A percentile compares a stretch with the other conserved stretches of the same genome.
These are phyloP conservation scores for Sussaba pulchella DNA, from an alignment of 2,888 invertebrate genomes.

Conservation along the genomic window DNA sequence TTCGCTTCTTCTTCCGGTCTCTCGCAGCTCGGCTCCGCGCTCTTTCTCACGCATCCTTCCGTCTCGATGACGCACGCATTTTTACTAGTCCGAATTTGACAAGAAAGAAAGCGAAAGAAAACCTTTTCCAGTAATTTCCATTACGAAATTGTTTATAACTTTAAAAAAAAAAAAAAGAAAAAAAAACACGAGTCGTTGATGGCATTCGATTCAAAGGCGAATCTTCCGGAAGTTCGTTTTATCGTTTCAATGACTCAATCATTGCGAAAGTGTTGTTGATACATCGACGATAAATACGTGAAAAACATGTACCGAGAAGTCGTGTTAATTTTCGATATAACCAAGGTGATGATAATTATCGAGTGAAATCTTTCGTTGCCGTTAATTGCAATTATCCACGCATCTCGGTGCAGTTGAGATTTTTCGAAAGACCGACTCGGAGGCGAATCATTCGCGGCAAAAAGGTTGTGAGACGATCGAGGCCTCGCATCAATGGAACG, in stretches of 20 bases:
- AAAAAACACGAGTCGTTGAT: too few species aligned
- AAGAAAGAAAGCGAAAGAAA: not conserved
- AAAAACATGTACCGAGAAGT: not conserved
- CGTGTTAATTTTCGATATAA: not conserved
- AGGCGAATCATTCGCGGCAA: conserved; percentile 6
- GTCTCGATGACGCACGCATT: conserved; percentile 43
- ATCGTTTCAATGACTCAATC: not conserved
- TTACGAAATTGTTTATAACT: too few species aligned
- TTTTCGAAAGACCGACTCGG: not conserved
- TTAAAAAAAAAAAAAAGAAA: not conserved
- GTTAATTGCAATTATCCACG: not conserved
- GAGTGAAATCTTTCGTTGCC: conserved; percentile 14
- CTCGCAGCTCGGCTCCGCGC: conserved; percentile 50
- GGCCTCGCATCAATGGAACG: not conserved
- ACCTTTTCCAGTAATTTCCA: not conserved
- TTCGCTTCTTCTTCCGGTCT: conserved; percentile 55
- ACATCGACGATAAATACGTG: not conserved
- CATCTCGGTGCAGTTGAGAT: not conserved
- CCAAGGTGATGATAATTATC: conserved; percentile 3
- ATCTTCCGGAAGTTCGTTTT: not conserved
- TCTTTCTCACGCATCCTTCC: conserved; percentile 52
- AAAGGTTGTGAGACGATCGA: not conserved
- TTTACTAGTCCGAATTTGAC: conserved; percentile 27
- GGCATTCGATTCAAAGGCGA: not conserved
- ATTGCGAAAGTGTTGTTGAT: not conserved